These are phyloP conservation scores for Sterrhoptilus dennistouni DNA, from an alignment of 2,113 vertebrate species.

Conservation along the genomic window DNA sequence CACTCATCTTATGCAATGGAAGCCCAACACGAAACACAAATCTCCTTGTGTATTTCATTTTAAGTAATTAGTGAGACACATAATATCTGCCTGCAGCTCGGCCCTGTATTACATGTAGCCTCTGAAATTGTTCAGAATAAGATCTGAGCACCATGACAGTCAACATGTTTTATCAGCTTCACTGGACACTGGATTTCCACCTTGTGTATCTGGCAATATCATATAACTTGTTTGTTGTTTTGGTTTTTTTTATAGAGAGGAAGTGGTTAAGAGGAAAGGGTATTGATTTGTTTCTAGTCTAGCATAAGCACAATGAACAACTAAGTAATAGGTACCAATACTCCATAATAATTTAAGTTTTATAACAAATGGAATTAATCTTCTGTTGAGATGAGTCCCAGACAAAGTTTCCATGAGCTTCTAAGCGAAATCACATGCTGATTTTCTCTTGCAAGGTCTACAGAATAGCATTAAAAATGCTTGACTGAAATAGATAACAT, in stretches of 20 bases:
- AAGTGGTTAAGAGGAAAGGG: not conserved
- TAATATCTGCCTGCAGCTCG: not conserved
- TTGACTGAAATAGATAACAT: not conserved
- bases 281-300: not conserved
- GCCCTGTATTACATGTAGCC: not conserved
- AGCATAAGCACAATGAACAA: not conserved
- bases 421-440: not conserved
- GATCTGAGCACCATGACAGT: not conserved
- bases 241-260: not conserved
- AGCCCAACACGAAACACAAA: not conserved
- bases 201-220: not conserved
- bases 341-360: not conserved
- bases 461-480: not conserved
- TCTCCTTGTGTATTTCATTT: not conserved
- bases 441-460: not conserved
- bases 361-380: not conserved
- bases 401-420: not conserved
- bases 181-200: not conserved
- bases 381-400: not conserved
- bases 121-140: not conserved
- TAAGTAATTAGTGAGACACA: not conserved
- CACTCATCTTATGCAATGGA: not conserved
- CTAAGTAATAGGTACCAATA: not conserved
- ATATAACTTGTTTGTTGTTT: not conserved
- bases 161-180: not conserved